Evolutionary conservation across 2,888 invertebrate genomes (phyloP).

Genomic region (Machimus rusticus): DNA sequence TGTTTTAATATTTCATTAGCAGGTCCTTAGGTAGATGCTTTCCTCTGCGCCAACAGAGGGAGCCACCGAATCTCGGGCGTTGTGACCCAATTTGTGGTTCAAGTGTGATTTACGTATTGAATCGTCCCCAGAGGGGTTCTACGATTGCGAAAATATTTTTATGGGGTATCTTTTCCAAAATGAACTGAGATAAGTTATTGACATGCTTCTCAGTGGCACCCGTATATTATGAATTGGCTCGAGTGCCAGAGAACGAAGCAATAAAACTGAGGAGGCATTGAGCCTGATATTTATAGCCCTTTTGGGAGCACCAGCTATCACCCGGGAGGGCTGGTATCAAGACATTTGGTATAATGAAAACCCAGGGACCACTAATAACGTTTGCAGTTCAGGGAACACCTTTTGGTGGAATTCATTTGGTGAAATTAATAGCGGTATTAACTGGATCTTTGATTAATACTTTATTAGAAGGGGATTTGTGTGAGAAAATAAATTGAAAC

Average conservation of each 20-base stretch:
- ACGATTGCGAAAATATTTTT: background rate
- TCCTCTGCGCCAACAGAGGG: background rate
- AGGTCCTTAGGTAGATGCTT: background rate
- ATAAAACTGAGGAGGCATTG: background rate
- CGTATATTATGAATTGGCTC: background rate
- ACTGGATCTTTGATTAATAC: background rate
- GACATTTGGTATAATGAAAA: background rate
- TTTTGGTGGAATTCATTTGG: background rate
- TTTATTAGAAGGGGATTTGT: background rate
- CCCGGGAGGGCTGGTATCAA: background rate
- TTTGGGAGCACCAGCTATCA: background rate
- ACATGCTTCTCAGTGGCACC: background rate
- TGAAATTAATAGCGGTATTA: background rate
- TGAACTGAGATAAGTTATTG: background rate
- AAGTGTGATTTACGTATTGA: background rate
- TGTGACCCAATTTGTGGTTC: background rate
- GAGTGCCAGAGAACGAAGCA: background rate
- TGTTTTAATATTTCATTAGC: background rate
- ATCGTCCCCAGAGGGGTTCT: background rate
- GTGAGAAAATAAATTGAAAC: background rate
- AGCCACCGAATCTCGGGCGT: background rate
- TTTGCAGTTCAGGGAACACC: background rate
- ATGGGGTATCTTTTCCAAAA: background rate
- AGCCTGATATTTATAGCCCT: background rate
- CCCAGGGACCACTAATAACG: background rate